Base-by-base conservation (phyloP, 2,888 invertebrate genomes). In the Drosophila formosana region DNA sequence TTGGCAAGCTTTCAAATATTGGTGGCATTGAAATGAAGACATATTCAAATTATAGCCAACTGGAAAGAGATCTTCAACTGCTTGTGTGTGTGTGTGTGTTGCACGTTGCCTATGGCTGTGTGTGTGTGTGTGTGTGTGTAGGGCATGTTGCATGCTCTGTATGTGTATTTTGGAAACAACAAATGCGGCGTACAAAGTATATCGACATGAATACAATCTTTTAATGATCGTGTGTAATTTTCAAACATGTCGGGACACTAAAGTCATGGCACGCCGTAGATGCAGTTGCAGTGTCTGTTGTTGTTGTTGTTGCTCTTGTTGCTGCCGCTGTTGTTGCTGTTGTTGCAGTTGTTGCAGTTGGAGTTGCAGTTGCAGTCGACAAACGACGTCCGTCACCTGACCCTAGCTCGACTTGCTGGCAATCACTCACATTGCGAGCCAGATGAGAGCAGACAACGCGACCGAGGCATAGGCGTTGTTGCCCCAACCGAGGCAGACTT, bases 161-260 rank as follows among this genome's bases (percentile, higher is more conserved):
- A 11, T 49, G 26, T 45, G n/a, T 9, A 37, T 26, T 41, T 4
- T 37, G 25, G 60, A 43, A 79, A 61, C 52, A 32, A 63, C 50
- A 69, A 61, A 47, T 56, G 56, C 55, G 45, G 57, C 75, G 60
- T 80, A 75, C 75, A 53, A 89, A 89, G 84, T 86, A 89, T 80
- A 84, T 84, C 88, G 74, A 79, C 88, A 90, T 89, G 85, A 78
- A 89, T 82, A 80, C 85, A 89, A 89, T 89, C 88, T 90, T 89
- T 90, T 88, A 90, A 89, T 90, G 89, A 90, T 89, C 89, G 90
- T 89, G 90, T 88, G 90, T 90, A 90, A 90, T 90, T 90, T 90
- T 76, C 75, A 83, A 89, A 77, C 80, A 83, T 86, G 73, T 80
- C 86, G 75, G 65, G 67, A 72, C 78, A 47, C 53, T 63, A 55